phyloP scores from a whole-genome alignment of 1,140 invertebrate species.

The Zaprionus tsacasi region DNA sequence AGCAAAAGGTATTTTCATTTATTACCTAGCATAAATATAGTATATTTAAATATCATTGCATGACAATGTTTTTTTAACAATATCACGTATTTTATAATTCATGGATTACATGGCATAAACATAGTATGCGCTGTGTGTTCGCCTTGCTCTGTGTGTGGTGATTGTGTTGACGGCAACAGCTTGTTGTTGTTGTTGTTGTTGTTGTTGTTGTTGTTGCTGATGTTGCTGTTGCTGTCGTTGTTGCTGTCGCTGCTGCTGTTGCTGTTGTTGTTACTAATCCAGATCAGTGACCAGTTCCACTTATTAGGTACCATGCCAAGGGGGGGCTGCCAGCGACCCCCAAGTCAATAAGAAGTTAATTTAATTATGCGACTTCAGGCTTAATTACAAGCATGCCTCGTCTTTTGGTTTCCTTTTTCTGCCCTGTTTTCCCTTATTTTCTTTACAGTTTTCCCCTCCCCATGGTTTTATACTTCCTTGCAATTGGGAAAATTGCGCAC shows the following conservation, averaged over 20 bases:
- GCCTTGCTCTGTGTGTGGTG: constrained; percentile 62
- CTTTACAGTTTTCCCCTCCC: not conserved
- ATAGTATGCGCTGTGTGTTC: constrained; percentile 7
- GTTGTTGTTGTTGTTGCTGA: constrained; percentile 35
- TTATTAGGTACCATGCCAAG: constrained; percentile 73
- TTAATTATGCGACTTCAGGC: constrained; percentile 79
- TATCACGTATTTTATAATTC: too few relatives aligned
- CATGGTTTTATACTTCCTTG: too few relatives aligned
- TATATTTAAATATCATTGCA: too few relatives aligned
- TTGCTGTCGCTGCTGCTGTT: constrained; percentile 24
- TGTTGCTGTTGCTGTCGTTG: constrained; percentile 44
- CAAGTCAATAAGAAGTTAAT: constrained; percentile 73
- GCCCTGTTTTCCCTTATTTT: constrained; percentile 19
- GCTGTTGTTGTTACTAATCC: constrained; percentile 74
- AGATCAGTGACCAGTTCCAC: constrained; percentile 81
- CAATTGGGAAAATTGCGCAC: constrained; percentile 64
- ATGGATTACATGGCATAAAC: too few relatives aligned
- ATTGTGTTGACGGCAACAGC: constrained; percentile 78
- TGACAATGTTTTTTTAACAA: too few relatives aligned
- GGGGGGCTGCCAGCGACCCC: constrained; percentile 40
- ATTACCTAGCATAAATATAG: too few relatives aligned
- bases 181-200: constrained; percentile 50
- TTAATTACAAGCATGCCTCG: constrained; percentile 63
- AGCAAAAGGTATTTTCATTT: too few relatives aligned
- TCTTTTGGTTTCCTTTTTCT: not conserved